Evolutionary conservation across 2,113 vertebrate species (phyloP).

Genomic region (Gorsachius goisagi): DNA sequence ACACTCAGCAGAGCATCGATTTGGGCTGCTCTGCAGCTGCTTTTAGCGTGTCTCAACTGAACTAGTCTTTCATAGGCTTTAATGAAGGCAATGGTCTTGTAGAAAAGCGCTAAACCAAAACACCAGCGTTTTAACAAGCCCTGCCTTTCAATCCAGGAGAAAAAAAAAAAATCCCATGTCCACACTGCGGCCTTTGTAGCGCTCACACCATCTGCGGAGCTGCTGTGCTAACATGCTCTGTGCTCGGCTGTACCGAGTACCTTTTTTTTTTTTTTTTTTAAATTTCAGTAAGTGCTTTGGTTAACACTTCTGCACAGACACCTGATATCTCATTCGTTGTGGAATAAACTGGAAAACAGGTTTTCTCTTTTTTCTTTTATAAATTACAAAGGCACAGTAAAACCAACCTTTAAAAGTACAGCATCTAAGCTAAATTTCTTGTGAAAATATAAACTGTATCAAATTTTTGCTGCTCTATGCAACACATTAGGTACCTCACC

Average conservation of each 20-base stretch:
- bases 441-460: background rate
- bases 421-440: background rate
- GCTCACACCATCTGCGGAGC: background rate
- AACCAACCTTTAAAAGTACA: background rate
- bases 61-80: background rate
- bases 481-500: accelerated
- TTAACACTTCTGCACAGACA: background rate
- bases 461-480: background rate
- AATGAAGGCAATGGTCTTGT: background rate
- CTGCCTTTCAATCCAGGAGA: background rate
- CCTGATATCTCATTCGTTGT: accelerated
- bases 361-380: background rate
- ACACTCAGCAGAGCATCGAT: background rate
- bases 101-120: background rate
- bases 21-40: background rate
- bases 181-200: background rate
- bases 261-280: background rate
- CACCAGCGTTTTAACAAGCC: background rate
- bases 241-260: background rate
- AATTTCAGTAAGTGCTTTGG: background rate
- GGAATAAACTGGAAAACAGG: background rate
- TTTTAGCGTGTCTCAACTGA: background rate
- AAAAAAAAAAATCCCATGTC: background rate
- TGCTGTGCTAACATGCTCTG: background rate
- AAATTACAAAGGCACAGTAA: background rate